Conservation (phyloP, 2,113 vertebrate genomes). For the Oryzias javanicus region DNA sequence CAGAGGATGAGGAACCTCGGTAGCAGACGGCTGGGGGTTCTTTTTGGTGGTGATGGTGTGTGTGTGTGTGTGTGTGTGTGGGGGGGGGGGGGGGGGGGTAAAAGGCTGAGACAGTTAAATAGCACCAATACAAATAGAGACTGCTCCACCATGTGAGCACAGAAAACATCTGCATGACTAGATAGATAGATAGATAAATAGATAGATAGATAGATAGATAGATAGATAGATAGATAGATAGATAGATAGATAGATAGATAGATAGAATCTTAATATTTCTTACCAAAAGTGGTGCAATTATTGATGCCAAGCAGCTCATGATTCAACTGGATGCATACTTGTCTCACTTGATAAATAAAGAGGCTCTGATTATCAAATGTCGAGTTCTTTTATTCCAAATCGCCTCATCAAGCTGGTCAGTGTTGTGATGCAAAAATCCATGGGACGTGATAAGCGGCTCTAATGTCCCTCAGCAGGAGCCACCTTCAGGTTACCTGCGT, state of each 20-base stretch:
- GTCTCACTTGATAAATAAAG: conserved; percentile 36
- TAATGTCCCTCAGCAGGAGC: conserved; percentile 50
- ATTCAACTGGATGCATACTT: conserved; percentile 37
- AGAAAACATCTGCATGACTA: conserved; percentile 2
- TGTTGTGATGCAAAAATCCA: conserved; percentile 46
- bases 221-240: conserved; percentile 5
- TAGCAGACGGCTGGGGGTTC: neutral
- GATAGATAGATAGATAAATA: conserved; percentile 14
- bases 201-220: neutral
- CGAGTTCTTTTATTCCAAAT: conserved; percentile 56
- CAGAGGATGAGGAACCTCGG: conserved; percentile 15
- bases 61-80: too few species aligned
- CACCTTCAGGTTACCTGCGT: conserved; percentile 54
- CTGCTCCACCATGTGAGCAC: conserved; percentile 32
- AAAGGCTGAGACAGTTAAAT: conserved; percentile 18
- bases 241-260: neutral
- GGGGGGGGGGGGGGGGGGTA: conserved; percentile 8
- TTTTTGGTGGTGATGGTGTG: too few species aligned
- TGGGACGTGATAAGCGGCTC: conserved; percentile 30
- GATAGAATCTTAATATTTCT: conserved; percentile 36
- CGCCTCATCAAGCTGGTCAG: conserved; percentile 6
- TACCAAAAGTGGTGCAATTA: conserved; percentile 63
- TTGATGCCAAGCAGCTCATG: conserved; percentile 40
- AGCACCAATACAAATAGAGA: conserved; percentile 28
- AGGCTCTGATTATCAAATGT: conserved; percentile 4